Evolutionary conservation across 2,113 vertebrate genomes (phyloP).

Genomic region (Symphodus melops): DNA sequence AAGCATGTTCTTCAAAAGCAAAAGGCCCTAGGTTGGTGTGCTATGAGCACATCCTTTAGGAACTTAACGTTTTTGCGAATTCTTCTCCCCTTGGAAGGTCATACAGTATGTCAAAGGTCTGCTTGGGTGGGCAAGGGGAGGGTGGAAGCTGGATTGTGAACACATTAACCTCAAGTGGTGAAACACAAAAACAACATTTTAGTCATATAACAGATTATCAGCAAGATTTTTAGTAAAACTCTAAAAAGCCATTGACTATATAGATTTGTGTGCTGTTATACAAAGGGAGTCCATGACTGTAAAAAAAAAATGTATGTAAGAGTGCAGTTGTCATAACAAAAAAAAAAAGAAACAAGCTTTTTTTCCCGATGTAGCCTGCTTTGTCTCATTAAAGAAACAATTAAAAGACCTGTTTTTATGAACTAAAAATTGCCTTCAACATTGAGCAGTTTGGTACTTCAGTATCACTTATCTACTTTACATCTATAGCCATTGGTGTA

Average conservation of each 20-base stretch:
- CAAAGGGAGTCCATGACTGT: conserved; percentile 83
- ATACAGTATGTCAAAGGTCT: conserved; percentile 77
- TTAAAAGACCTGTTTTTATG: conserved; percentile 79
- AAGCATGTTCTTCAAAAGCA: conserved; percentile 80
- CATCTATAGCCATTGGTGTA: conserved; percentile 2
- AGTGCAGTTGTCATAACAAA: conserved; percentile 85
- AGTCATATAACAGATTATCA: conserved; percentile 56
- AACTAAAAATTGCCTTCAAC: conserved; percentile 57
- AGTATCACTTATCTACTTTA: conserved; percentile 23
- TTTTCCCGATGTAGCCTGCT: conserved; percentile 83
- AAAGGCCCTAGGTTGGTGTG: conserved; percentile 68
- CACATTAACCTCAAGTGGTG: conserved; percentile 38
- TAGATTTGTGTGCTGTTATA: conserved; percentile 85
- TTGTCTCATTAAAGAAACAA: conserved; percentile 85
- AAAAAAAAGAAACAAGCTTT: conserved; percentile 77
- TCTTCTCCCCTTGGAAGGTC: conserved; percentile 76
- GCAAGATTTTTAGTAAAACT: conserved; percentile 61
- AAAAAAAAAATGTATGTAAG: conserved; percentile 85
- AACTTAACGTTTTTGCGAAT: conserved; percentile 85
- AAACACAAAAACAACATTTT: conserved; percentile 41
- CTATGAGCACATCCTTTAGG: conserved; percentile 76
- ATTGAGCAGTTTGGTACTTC: conserved; percentile 6
- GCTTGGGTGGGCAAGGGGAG: conserved; percentile 49
- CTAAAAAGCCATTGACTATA: conserved; percentile 85
- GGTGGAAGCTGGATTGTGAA: conserved; percentile 62